Evolutionary conservation across 2,888 invertebrate genomes (phyloP), one percentile per base, ranked within the genome.

Genomic region (Noctua janthe): DNA sequence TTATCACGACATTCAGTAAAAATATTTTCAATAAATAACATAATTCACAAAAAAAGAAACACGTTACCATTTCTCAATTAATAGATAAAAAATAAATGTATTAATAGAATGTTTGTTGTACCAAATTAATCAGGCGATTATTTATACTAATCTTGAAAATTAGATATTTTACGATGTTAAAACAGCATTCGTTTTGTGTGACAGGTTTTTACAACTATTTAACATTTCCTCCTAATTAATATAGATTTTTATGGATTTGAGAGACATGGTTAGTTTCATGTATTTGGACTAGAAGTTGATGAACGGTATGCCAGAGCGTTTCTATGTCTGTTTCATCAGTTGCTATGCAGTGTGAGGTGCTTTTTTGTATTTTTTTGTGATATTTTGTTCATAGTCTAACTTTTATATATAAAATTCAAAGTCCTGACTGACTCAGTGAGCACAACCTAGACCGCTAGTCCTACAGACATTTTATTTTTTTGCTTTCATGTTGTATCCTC

Each of bases 151-250:
- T 69, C 43, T 67, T n/a, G 29, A 72, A 80, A 82, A 85, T 67
- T 51, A 5, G 23, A 59, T 73, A 75, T 77, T 81, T 79, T 80
- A 80, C 71, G 56, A 82, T 47, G n/a, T 72, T 69, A 71, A 72
- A 86, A 71, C 49, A 54, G 82, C 43, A 54, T 80, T 80, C 76
- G 73, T 56, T 86, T 78, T 78, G 66, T 78, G 23, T 43, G 75
- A 78, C 82, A 80, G 77, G 86, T 85, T 85, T 86, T 74, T 71
- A 76, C 54, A 70, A 76, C 51, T 77, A 75, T 64, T 85, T 80
- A 73, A 66, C 75, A 73, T 73, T 72, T 75, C 73, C 59, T 75
- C n/a, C 29, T 6, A 1, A 72, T 70, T 39, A 64, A 23, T 77
- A 39, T 15, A 39, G 59, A 7, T 72, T 75, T 81, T 81, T 62